Conservation (phyloP, 2,888 invertebrate genomes). For the Perdita meconis region DNA sequence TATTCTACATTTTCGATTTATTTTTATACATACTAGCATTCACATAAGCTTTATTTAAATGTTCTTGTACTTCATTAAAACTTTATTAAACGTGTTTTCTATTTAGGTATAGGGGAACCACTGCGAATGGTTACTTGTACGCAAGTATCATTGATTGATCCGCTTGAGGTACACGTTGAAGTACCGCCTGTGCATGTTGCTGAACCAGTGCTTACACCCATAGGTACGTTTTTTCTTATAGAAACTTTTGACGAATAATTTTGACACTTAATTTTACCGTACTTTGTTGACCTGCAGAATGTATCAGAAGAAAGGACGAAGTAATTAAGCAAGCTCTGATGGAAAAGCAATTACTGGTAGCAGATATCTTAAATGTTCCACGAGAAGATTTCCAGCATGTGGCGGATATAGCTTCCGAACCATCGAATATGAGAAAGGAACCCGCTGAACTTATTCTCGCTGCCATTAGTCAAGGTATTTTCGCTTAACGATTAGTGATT, state of each 20-base stretch:
- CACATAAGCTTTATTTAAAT: too few relatives aligned
- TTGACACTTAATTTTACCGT: background rate
- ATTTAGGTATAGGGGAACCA: slow-evolving; percentile 81
- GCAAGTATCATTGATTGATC: slow-evolving; percentile 88
- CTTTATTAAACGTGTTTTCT: slow-evolving; percentile 7
- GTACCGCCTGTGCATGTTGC: slow-evolving; percentile 90
- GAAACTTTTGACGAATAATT: background rate
- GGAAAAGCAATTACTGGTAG: slow-evolving; percentile 91
- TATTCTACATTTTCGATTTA: too few relatives aligned
- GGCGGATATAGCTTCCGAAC: slow-evolving; percentile 88
- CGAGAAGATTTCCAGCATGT: slow-evolving; percentile 89
- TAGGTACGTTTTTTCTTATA: slow-evolving; percentile 85
- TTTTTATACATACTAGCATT: too few relatives aligned
- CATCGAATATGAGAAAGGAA: slow-evolving; percentile 85
- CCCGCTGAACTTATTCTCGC: slow-evolving; percentile 89
- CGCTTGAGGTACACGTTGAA: slow-evolving; percentile 90
- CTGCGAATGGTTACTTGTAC: slow-evolving; percentile 86
- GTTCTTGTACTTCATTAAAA: too few relatives aligned
- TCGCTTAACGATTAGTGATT: too few relatives aligned
- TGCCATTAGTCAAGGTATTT: slow-evolving; percentile 88
- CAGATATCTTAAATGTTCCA: slow-evolving; percentile 91
- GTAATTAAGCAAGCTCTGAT: slow-evolving; percentile 88
- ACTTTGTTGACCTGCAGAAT: slow-evolving; percentile 86
- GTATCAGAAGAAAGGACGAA: slow-evolving; percentile 90
- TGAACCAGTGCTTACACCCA: slow-evolving; percentile 91